A percentile compares a stretch with the other conserved stretches of the same genome.
Conservation (phyloP, 2,113 vertebrate genomes). For the Tetraodon nigroviridis region DNA sequence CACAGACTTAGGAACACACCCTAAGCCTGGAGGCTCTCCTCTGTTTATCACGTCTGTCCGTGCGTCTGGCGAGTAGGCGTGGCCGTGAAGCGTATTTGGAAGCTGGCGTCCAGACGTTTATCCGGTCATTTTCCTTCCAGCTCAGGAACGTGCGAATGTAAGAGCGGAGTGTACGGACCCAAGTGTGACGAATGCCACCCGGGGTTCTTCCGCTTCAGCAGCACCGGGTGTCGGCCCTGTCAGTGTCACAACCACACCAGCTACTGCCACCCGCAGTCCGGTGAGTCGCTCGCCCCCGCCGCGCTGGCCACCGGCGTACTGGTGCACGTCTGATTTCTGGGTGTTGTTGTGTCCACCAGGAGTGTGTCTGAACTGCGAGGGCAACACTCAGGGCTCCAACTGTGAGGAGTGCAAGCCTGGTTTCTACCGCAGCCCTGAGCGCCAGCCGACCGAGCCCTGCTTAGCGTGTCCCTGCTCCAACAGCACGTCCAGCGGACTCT, state of each 20-base stretch:
- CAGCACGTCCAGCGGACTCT: constrained; percentile 83
- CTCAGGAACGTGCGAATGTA: constrained; percentile 75
- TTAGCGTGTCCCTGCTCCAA: constrained; percentile 85
- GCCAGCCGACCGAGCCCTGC: constrained; percentile 63
- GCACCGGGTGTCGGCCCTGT: constrained; percentile 72
- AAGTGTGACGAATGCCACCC: constrained; percentile 79
- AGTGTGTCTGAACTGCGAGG: constrained; percentile 83
- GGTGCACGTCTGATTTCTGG: no score
- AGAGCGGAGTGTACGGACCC: constrained; percentile 74
- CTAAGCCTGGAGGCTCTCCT: no score
- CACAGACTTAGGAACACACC: no score
- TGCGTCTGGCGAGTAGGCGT: no score
- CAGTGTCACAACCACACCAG: constrained; percentile 75
- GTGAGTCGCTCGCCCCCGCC: constrained; percentile 65
- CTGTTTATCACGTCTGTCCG: no score
- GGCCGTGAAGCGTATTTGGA: not conserved
- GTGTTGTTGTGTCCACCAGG: constrained; percentile 62
- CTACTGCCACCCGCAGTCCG: constrained; percentile 76
- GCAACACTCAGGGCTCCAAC: constrained; percentile 81
- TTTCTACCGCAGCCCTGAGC: constrained; percentile 70
- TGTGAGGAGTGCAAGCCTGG: constrained; percentile 86
- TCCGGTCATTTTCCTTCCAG: constrained; percentile 46
- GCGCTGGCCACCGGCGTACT: no score
- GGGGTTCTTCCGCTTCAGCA: constrained; percentile 76
- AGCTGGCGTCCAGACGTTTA: not conserved